Evolutionary conservation across 2,113 vertebrate genomes (phyloP).

Genomic region (cattle (Bos taurus)): DNA sequence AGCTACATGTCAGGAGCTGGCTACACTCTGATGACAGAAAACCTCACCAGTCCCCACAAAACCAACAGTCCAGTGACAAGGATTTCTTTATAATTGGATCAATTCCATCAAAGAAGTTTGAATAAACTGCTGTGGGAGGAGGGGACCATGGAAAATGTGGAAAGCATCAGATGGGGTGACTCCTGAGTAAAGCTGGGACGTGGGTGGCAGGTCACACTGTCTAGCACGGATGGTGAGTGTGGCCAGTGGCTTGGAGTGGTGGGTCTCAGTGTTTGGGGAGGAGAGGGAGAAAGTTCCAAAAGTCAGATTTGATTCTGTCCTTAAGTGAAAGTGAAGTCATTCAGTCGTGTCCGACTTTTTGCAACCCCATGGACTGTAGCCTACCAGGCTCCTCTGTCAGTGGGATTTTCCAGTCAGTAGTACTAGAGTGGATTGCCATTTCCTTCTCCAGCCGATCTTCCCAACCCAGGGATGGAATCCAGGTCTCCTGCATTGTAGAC

Average conservation of each 20-base stretch:
- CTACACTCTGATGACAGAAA: not conserved
- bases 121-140: not conserved
- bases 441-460: no score
- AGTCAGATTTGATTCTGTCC: not conserved
- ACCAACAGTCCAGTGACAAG: not conserved
- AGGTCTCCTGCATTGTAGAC: no score
- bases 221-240: rapidly evolving
- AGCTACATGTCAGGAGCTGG: not conserved
- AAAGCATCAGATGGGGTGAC: not conserved
- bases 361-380: no score
- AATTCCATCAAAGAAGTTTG: not conserved
- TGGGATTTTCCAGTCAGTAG: no score
- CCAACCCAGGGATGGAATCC: no score
- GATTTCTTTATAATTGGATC: not conserved
- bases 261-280: not conserved
- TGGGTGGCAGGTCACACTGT: no score
- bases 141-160: not conserved
- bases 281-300: not conserved
- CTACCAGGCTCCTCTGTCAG: no score
- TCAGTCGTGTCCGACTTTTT: no score
- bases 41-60: not conserved
- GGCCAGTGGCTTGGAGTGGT: not conserved
- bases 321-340: not conserved
- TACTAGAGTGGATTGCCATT: no score
- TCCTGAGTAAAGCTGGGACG: not conserved